A percentile compares a stretch with the other conserved stretches of the same genome.
phyloP scores from a whole-genome alignment of 37 sponge, comb jelly and placozoan genomes.

The Dysidea cf. avara region DNA sequence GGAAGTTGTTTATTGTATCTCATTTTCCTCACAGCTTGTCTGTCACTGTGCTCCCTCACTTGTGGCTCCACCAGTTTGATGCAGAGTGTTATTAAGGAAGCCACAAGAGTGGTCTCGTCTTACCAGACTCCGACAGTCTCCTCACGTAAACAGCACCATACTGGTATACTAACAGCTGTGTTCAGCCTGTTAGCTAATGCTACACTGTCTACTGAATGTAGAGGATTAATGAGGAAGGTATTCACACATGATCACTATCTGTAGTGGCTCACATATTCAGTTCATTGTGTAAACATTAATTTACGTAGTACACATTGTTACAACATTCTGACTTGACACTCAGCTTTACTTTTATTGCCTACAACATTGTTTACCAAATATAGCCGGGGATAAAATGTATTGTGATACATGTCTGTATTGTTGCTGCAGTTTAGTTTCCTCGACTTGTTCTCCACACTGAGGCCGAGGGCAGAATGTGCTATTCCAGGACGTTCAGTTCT shows the following conservation, averaged over 20 bases:
- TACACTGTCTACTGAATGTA: slow-evolving; percentile 58
- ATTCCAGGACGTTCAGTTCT: slow-evolving; percentile 8
- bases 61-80: slow-evolving; percentile 23
- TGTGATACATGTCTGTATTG: too few relatives aligned
- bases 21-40: slow-evolving; percentile 2
- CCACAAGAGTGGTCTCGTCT: slow-evolving; percentile 12
- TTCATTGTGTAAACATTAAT: too few relatives aligned
- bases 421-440: too few relatives aligned
- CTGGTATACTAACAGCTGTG: slow-evolving; percentile 29
- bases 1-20: neutral
- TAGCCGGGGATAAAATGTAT: too few relatives aligned
- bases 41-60: neutral
- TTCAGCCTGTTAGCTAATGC: slow-evolving; percentile 63
- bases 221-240: slow-evolving; percentile 77
- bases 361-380: too few relatives aligned
- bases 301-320: too few relatives aligned
- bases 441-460: too few relatives aligned
- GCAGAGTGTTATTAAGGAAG: slow-evolving; percentile 40
- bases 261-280: too few relatives aligned
- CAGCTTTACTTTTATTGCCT: too few relatives aligned
- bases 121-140: slow-evolving; percentile 28
- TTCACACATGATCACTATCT: too few relatives aligned
- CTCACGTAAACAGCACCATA: slow-evolving; percentile 23
- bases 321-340: too few relatives aligned
- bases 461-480: too few relatives aligned